phyloP scores from a whole-genome alignment of 2,113 vertebrate genomes.

The Symphodus melops region DNA sequence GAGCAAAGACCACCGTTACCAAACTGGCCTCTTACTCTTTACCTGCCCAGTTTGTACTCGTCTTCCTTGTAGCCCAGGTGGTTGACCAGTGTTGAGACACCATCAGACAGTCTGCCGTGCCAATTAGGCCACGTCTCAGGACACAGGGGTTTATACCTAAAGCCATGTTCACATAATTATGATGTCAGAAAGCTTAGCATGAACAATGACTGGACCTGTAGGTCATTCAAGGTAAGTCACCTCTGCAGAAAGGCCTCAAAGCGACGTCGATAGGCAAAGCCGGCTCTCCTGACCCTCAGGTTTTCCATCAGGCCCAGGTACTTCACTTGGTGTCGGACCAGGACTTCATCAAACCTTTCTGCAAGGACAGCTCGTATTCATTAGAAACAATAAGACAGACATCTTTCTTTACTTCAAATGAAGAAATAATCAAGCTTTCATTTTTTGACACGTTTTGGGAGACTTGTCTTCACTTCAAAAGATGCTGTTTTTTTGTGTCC shows the following conservation, averaged over 20 bases:
- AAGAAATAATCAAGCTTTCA: too few species aligned
- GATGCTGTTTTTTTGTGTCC: too few species aligned
- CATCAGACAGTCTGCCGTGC: slow-evolving; percentile 89
- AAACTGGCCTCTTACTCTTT: background rate
- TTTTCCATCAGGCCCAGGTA: slow-evolving; percentile 99
- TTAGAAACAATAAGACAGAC: background rate
- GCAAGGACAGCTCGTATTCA: slow-evolving; percentile 22
- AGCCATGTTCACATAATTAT: background rate
- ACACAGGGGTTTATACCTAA: slow-evolving; percentile 96
- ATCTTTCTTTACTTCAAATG: too few species aligned
- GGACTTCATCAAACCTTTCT: slow-evolving; percentile 95
- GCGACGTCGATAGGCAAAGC: slow-evolving; percentile 94
- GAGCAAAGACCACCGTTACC: background rate
- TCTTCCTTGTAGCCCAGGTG: slow-evolving; percentile 95
- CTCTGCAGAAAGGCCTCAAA: slow-evolving; percentile 96
- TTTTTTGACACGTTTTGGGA: too few species aligned
- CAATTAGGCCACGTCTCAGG: slow-evolving; percentile 96
- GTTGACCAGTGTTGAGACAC: slow-evolving; percentile 90
- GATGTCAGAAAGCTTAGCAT: slow-evolving; percentile 2
- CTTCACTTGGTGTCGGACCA: slow-evolving; percentile 97
- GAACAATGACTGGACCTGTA: background rate
- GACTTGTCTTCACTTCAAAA: background rate
- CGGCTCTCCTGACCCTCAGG: slow-evolving; percentile 93
- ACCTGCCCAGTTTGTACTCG: slow-evolving; percentile 98
- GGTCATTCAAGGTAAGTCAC: slow-evolving; percentile 55